A percentile compares a stretch with the other conserved stretches of the same genome.
Evolutionary conservation across 2,113 vertebrate genomes (phyloP).

Genomic region (Copsychus sechellarum): DNA sequence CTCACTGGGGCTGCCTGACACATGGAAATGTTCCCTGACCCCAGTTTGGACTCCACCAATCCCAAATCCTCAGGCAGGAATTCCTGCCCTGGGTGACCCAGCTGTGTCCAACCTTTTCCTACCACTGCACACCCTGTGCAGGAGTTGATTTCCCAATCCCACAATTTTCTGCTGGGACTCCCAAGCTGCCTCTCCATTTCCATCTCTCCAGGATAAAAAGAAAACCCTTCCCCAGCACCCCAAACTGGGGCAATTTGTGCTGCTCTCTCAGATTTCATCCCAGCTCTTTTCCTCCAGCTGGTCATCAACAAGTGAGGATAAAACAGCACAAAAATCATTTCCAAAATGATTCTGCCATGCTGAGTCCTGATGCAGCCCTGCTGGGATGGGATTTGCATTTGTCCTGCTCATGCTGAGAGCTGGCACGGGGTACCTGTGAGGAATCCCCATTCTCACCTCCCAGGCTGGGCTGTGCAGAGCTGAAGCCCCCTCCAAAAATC

Average conservation of each 20-base stretch:
- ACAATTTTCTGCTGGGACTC: background rate
- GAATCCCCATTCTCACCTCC: background rate
- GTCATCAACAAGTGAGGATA: background rate
- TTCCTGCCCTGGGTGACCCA: background rate
- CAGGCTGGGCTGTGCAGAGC: background rate
- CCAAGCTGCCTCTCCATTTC: background rate
- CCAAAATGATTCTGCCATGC: background rate
- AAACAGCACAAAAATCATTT: background rate
- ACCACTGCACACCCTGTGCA: rapidly evolving
- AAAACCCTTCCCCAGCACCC: background rate
- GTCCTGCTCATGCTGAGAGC: background rate
- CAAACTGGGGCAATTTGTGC: background rate
- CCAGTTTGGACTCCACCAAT: too few relatives aligned
- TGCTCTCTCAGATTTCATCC: background rate
- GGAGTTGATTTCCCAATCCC: background rate
- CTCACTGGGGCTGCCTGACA: background rate
- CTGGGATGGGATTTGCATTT: background rate
- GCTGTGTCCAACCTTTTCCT: background rate
- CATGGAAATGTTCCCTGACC: background rate
- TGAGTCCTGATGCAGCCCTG: background rate
- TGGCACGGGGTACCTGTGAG: background rate
- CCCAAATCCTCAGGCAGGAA: background rate
- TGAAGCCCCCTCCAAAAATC: background rate
- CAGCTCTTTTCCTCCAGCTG: background rate
- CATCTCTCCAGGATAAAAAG: background rate